phyloP scores from a whole-genome alignment of 2,797 vertebrate species.

The Gymnothorax javanicus region DNA sequence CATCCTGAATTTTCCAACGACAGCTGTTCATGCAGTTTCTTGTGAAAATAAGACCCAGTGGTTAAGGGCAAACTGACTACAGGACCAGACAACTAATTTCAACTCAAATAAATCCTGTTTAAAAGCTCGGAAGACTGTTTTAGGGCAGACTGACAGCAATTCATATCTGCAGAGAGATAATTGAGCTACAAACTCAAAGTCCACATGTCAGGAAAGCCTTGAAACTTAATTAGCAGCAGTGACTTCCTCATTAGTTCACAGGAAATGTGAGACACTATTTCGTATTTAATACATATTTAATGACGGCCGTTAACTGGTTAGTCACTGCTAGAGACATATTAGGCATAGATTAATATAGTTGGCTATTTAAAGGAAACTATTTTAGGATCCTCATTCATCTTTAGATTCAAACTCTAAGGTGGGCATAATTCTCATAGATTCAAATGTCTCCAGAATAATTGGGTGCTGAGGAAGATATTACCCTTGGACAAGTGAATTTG shows the following conservation, averaged over 20 bases:
- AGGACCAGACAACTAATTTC: constrained; percentile 26
- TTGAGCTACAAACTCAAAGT: constrained; percentile 44
- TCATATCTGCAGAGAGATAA: constrained; percentile 60
- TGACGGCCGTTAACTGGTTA: constrained; percentile 32
- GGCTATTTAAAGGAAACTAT: constrained; percentile 56
- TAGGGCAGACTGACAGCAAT: constrained; percentile 40
- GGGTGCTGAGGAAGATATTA: neutral
- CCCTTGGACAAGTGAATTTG: neutral
- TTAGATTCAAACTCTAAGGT: constrained; percentile 8
- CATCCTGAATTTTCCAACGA: constrained; percentile 6
- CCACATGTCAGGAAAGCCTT: constrained; percentile 38
- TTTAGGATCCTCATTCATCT: constrained; percentile 50
- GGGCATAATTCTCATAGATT: neutral
- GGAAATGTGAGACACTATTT: constrained; percentile 28
- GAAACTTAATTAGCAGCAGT: constrained; percentile 28
- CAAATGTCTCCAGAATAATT: neutral
- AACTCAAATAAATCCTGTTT: constrained; percentile 26
- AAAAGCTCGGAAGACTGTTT: constrained; percentile 23
- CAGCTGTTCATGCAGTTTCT: neutral
- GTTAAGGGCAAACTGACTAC: constrained; percentile 19
- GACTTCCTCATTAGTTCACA: constrained; percentile 29
- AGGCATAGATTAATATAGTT: constrained; percentile 46
- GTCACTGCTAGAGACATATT: constrained; percentile 49
- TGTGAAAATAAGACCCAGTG: neutral
- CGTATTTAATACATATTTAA: constrained; percentile 43